Conservation (phyloP, 1,140 invertebrate genomes). For the Ridgeia piscesae region DNA sequence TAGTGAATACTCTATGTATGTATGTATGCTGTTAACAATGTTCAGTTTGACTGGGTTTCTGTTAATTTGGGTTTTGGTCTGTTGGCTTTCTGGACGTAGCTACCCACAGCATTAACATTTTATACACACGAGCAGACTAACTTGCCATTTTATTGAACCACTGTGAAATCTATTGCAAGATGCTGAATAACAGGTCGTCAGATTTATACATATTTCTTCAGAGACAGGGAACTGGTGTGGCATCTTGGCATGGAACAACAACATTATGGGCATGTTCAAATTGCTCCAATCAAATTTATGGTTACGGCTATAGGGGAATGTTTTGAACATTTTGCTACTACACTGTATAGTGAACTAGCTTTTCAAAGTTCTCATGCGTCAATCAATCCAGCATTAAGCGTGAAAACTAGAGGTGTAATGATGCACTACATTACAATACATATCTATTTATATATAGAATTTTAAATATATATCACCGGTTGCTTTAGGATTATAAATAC, state of each 20-base stretch:
- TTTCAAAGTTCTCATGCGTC: background rate
- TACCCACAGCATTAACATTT: background rate
- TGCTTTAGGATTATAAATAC: background rate
- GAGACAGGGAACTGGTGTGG: too few relatives aligned
- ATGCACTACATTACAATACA: background rate
- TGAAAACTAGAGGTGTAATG: background rate
- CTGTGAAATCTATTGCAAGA: background rate
- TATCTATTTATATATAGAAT: background rate
- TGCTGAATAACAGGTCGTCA: background rate
- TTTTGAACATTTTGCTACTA: background rate
- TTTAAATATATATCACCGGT: background rate
- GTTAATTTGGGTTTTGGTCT: background rate
- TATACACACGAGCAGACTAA: background rate
- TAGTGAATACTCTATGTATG: background rate
- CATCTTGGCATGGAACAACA: background rate
- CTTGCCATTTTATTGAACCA: background rate
- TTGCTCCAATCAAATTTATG: background rate
- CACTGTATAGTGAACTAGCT: background rate
- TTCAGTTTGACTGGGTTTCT: background rate
- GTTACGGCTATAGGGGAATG: background rate
- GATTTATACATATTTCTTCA: background rate
- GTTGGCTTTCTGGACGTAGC: background rate
- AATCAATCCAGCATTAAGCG: background rate
- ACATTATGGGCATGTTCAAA: background rate
- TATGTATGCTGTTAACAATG: background rate